A percentile compares a stretch with the other conserved stretches of the same genome.
Conservation (phyloP, 2,888 invertebrate genomes). For the Corythucha ciliata region DNA sequence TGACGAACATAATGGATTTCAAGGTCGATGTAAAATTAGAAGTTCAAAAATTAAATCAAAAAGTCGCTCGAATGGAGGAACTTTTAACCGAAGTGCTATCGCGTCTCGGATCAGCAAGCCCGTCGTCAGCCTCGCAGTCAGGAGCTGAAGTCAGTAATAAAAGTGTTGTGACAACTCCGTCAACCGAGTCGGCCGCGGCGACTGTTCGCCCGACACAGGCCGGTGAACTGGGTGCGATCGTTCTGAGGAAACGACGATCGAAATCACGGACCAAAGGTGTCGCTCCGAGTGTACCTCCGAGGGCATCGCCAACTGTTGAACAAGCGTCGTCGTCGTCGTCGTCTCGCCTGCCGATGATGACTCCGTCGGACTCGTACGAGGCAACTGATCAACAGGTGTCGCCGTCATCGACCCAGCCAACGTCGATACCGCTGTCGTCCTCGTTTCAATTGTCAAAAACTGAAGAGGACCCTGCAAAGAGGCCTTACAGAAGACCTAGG, state of each 20-base stretch:
- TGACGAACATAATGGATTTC: constrained; percentile 72
- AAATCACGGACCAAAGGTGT: constrained; percentile 50
- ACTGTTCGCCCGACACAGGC: constrained; percentile 21
- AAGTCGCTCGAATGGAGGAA: constrained; percentile 81
- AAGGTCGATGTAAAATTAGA: constrained; percentile 75
- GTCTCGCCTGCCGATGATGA: constrained; percentile 14
- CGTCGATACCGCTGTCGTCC: too few relatives aligned
- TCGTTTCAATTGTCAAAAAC: too few relatives aligned
- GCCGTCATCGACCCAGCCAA: too few relatives aligned
- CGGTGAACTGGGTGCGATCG: constrained; percentile 40
- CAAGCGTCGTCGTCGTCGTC: constrained; percentile 41
- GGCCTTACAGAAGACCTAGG: constrained; percentile 41
- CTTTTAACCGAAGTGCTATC: constrained; percentile 47
- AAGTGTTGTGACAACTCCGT: constrained; percentile 12
- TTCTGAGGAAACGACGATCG: constrained; percentile 49
- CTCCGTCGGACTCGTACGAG: too few relatives aligned
- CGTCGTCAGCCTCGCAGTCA: constrained; percentile 33
- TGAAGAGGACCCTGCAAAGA: constrained; percentile 34
- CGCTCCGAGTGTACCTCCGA: constrained; percentile 46
- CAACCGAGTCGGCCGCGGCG: too few relatives aligned
- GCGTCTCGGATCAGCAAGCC: constrained; percentile 32
- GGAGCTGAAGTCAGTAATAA: constrained; percentile 32
- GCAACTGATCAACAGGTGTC: too few relatives aligned
- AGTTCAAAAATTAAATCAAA: constrained; percentile 69
- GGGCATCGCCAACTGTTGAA: constrained; percentile 43